Evolutionary conservation across 1,140 invertebrate genomes (phyloP), one percentile per base, ranked within the genome.

Genomic region (Melipona quadrifasciata): DNA sequence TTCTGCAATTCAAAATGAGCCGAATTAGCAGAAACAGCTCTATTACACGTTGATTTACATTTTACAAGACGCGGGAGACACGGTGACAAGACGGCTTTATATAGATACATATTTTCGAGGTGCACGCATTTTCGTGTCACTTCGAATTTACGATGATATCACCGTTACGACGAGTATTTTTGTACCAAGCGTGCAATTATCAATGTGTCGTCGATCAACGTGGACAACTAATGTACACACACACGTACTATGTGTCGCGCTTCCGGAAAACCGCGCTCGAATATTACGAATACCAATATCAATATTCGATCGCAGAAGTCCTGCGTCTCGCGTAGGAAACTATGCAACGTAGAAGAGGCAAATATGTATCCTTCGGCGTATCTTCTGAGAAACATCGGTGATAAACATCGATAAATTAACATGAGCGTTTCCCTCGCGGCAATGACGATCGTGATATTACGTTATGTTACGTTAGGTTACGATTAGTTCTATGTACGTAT

Each of bases 201-300:
- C 2, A 31, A 0, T 11, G 6, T 14, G 19, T 24, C 2, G 24
- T 79, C 24, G 5, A 80, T 47, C 21, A 31, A 21, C 24, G 11
- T 0, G 51, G 16, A 0, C 14, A 34, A 47, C 39, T 10, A 11
- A 53, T 27, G 21, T 58, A 24, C 57, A 58, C 24, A 58, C 57
- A 58, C 21, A 24, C 24, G 14, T 14, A 47, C 24, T 31, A 70
- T 14, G 27, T n/a, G 16, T 31, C 11, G 0, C 24, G 11, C 39
- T 55, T 24, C 24, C 67, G 10, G 47, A 55, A 47, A 75, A n/a
- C 5, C 1, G 11, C 11, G 10, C 4, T 21, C 12, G 3, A 34
- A 55, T 24, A 19, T n/a, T 64, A n/a, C 11, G 64, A 79, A 79
- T 76, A 31, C 64, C 64, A 79, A 79, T 77, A 34, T 73, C 24